Conservation (phyloP, 2,888 invertebrate species). For the Drosophila demipolita region DNA sequence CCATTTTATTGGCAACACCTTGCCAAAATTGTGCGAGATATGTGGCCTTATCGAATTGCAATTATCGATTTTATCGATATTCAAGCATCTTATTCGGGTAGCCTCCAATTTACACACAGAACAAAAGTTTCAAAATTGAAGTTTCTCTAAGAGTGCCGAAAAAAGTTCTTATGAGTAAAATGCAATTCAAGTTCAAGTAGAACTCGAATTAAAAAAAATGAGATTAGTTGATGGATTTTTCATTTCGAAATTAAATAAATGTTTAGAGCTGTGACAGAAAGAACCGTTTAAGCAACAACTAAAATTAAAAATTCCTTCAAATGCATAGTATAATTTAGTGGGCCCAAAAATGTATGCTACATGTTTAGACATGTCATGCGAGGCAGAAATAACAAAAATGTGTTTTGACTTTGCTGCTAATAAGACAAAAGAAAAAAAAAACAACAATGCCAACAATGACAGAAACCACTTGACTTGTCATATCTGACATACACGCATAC, state of each 20-base stretch:
- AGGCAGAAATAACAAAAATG: slow-evolving; percentile 3
- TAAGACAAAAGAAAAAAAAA: slow-evolving; percentile 28
- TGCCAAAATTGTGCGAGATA: background rate
- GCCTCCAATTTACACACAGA: background rate
- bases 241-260: background rate
- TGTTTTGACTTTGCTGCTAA: slow-evolving; percentile 19
- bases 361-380: background rate
- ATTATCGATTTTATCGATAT: background rate
- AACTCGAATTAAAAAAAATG: background rate
- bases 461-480: slow-evolving; percentile 79
- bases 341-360: slow-evolving; percentile 32
- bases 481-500: slow-evolving; percentile 68
- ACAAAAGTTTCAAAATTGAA: background rate
- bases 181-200: background rate
- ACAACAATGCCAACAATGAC: slow-evolving; percentile 50
- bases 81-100: background rate
- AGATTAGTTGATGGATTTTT: background rate
- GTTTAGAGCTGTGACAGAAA: background rate
- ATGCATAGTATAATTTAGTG: background rate
- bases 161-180: background rate
- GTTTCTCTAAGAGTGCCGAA: background rate
- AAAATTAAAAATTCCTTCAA: background rate
- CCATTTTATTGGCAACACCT: background rate
- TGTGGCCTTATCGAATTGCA: background rate
- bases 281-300: background rate